Evolutionary conservation across 2,888 invertebrate species (phyloP).

Genomic region (Pseudanteris insignis): DNA sequence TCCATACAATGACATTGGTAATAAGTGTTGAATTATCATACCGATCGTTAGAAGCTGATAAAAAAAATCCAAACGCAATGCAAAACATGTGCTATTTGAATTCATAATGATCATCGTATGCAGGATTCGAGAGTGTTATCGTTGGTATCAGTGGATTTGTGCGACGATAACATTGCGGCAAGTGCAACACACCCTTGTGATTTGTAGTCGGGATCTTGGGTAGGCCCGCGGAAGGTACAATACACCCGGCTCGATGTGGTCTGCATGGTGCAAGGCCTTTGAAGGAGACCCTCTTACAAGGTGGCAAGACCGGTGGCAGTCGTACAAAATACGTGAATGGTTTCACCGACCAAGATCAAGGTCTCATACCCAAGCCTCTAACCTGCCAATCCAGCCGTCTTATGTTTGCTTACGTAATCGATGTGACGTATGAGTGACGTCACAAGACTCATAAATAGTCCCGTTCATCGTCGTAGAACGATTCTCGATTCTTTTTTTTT

Average conservation of each 20-base stretch:
- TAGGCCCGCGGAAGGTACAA: conserved; percentile 14
- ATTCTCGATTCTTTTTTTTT: too few species aligned
- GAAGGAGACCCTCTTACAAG: conserved; percentile 51
- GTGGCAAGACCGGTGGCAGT: conserved; percentile 48
- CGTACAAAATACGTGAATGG: conserved; percentile 52
- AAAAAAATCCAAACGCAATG: too few species aligned
- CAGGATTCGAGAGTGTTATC: too few species aligned
- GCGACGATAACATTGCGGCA: conserved; percentile 14
- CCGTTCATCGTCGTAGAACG: too few species aligned
- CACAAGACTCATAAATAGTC: too few species aligned
- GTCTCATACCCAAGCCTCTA: conserved; percentile 39
- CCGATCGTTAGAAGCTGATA: too few species aligned
- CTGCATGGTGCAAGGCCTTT: conserved; percentile 38
- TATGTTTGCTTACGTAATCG: conserved; percentile 26
- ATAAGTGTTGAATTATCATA: too few species aligned
- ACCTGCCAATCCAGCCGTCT: conserved; percentile 47
- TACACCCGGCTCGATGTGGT: conserved; percentile 1
- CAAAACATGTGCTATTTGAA: too few species aligned
- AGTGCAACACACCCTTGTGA: conserved; percentile 35
- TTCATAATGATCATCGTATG: too few species aligned
- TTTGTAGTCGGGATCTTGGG: conserved; percentile 36
- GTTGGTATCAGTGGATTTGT: too few species aligned
- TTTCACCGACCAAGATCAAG: conserved; percentile 43
- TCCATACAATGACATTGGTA: too few species aligned
- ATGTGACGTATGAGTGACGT: conserved; percentile 20